These are phyloP conservation scores for Pardosa pseudoannulata DNA, from an alignment of 2,888 invertebrate species.

Conservation along the genomic window DNA sequence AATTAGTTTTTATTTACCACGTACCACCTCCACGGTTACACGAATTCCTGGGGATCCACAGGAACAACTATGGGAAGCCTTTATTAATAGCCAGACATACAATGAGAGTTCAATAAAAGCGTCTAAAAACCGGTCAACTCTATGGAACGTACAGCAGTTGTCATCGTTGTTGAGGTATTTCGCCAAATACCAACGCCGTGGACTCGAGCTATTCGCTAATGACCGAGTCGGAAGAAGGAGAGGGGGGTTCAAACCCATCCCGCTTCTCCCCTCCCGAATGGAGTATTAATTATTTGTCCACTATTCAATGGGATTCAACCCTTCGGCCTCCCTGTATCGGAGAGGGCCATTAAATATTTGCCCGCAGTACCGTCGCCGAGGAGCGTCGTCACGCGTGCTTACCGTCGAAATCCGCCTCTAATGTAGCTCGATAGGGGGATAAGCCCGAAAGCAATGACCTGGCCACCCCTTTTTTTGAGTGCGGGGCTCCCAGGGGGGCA, in stretches of 20 bases:
- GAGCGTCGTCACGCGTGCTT: background rate
- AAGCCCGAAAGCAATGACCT: background rate
- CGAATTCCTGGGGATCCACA: too few relatives aligned
- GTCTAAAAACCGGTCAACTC: too few relatives aligned
- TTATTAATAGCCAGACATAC: too few relatives aligned
- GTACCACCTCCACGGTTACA: too few relatives aligned
- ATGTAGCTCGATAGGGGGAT: background rate
- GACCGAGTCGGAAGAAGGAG: background rate
- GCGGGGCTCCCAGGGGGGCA: background rate
- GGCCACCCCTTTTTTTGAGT: background rate
- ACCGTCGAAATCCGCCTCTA: background rate
- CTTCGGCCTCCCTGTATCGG: background rate
- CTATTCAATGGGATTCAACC: background rate
- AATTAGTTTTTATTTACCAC: too few relatives aligned
- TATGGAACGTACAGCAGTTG: too few relatives aligned
- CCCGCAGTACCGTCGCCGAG: background rate
- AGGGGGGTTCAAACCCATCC: too few relatives aligned
- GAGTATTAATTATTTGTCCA: background rate
- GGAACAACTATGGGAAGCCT: too few relatives aligned
- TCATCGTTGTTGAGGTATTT: background rate
- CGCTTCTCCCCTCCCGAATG: background rate
- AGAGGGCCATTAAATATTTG: conserved; percentile 47
- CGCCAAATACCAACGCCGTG: background rate
- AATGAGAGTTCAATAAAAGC: too few relatives aligned
- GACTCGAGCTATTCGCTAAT: background rate